phyloP scores from a whole-genome alignment of 2,797 vertebrate genomes.

The Premnoplex brunnescens region DNA sequence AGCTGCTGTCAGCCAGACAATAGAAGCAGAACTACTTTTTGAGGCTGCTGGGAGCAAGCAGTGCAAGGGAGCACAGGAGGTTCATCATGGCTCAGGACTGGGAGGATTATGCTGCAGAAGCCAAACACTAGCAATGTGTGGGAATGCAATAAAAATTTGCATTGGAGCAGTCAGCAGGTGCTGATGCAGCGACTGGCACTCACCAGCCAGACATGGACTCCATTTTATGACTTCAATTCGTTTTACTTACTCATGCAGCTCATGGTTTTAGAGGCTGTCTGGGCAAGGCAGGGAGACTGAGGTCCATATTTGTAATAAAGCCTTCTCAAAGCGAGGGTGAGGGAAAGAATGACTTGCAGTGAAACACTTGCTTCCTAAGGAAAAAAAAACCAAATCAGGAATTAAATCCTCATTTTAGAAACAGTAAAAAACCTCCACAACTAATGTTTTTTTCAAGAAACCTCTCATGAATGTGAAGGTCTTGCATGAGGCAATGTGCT shows the following conservation, averaged over 20 bases:
- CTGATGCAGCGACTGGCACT: not conserved
- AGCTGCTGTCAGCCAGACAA: not conserved
- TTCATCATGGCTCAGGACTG: fast-evolving
- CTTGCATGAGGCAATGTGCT: fast-evolving
- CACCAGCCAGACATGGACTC: not conserved
- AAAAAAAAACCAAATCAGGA: fast-evolving
- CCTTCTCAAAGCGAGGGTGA: not conserved
- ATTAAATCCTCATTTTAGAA: not conserved
- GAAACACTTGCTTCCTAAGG: not conserved
- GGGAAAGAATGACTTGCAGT: not conserved
- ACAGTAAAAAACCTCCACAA: not conserved
- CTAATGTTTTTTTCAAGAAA: not conserved
- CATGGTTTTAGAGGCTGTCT: not conserved
- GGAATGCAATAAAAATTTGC: not conserved
- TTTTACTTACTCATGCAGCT: not conserved
- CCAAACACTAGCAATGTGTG: not conserved
- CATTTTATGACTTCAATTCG: not conserved
- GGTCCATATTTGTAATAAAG: not conserved
- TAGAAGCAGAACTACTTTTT: not conserved
- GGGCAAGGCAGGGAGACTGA: not conserved
- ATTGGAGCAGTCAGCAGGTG: not conserved
- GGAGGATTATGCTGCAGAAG: not conserved
- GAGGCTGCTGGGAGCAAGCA: fast-evolving
- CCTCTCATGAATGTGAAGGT: not conserved
- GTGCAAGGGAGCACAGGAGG: not conserved